Conservation (phyloP, 2,888 invertebrate species). For the Hedya salicella region DNA sequence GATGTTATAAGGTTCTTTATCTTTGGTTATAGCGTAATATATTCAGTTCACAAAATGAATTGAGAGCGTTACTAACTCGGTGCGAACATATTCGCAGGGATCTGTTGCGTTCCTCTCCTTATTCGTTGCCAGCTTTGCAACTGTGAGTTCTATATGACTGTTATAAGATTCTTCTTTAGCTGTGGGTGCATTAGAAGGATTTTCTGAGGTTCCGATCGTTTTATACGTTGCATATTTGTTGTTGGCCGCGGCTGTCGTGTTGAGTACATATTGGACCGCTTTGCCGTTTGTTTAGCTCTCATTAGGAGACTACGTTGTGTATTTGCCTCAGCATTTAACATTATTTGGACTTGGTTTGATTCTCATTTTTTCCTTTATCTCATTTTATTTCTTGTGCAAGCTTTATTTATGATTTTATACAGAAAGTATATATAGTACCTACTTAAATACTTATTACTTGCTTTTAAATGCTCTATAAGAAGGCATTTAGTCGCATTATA, state of each 20-base stretch:
- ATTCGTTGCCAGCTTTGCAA: slow-evolving; percentile 71
- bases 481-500: no score
- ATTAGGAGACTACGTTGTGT: slow-evolving; percentile 53
- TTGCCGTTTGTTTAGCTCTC: slow-evolving; percentile 60
- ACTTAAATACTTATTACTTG: no score
- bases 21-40: slow-evolving; percentile 71
- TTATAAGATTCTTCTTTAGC: slow-evolving; percentile 69
- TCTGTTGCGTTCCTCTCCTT: slow-evolving; percentile 80
- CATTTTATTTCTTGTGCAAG: background rate
- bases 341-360: slow-evolving; percentile 5
- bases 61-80: slow-evolving; percentile 84
- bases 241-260: slow-evolving; percentile 62
- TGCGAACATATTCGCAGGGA: slow-evolving; percentile 83
- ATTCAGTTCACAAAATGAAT: slow-evolving; percentile 85
- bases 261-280: slow-evolving; percentile 64
- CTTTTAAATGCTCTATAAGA: no score
- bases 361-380: background rate
- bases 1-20: slow-evolving; percentile 66
- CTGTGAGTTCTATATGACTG: slow-evolving; percentile 69
- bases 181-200: slow-evolving; percentile 57
- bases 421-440: background rate
- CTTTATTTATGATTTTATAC: background rate
- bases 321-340: slow-evolving; percentile 44
- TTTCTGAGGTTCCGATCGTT: slow-evolving; percentile 69
- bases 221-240: slow-evolving; percentile 73